Evolutionary conservation across 1,140 invertebrate species (phyloP).

Genomic region (Halictus rubicundus): DNA sequence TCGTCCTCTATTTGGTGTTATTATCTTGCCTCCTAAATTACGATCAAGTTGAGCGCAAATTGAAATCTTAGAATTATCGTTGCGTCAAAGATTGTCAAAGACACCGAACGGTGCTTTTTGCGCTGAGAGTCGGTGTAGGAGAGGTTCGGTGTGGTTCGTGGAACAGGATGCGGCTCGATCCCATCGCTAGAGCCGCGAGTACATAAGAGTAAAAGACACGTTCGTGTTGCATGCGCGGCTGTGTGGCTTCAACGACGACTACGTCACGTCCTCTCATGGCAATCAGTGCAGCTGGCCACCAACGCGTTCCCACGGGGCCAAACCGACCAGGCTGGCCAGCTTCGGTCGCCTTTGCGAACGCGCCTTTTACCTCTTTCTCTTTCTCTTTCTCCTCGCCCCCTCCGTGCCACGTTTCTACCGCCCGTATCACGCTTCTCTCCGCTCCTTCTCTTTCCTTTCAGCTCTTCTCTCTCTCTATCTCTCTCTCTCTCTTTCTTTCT

Average conservation of each 20-base stretch:
- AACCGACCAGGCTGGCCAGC: conserved; percentile 70
- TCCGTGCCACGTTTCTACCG: background rate
- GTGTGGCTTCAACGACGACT: conserved; percentile 59
- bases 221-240: conserved; percentile 35
- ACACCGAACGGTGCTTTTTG: too few relatives aligned
- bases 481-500: background rate
- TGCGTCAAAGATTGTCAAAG: too few relatives aligned
- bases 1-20: too few relatives aligned
- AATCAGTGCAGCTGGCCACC: conserved; percentile 79
- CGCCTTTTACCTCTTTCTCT: conserved; percentile 58
- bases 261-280: conserved; percentile 74
- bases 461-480: background rate
- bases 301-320: conserved; percentile 79
- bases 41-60: too few relatives aligned
- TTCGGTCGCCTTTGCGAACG: conserved; percentile 64
- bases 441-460: too few relatives aligned
- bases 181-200: conserved; percentile 45
- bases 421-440: background rate
- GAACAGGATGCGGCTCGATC: conserved; percentile 5
- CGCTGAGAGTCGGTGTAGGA: too few relatives aligned
- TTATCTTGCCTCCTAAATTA: too few relatives aligned
- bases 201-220: conserved; percentile 41
- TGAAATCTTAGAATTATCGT: too few relatives aligned
- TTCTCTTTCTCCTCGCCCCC: conserved; percentile 15
- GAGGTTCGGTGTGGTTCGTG: too few relatives aligned